phyloP scores from a whole-genome alignment of 2,113 vertebrate genomes.

The Gymnobelideus leadbeateri region DNA sequence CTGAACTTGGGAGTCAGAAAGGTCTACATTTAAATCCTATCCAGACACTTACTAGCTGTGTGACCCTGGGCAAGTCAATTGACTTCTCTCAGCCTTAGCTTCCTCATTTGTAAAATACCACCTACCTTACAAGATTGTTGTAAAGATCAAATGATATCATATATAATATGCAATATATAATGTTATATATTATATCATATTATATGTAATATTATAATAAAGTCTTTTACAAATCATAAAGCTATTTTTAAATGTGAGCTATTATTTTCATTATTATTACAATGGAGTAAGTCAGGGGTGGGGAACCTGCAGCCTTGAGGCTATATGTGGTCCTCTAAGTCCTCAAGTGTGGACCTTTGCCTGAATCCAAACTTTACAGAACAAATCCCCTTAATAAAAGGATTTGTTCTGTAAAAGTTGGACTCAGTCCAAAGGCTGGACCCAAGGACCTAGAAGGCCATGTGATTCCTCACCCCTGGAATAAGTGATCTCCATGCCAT shows the following conservation, averaged over 20 bases:
- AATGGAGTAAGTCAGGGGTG: neutral
- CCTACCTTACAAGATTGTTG: neutral
- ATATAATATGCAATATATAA: neutral
- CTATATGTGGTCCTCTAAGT: no score
- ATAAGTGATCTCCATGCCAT: neutral
- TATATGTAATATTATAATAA: neutral
- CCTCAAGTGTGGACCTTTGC: no score
- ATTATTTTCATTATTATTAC: neutral
- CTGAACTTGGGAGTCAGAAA: neutral
- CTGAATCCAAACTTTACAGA: no score
- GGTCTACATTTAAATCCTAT: neutral
- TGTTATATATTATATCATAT: no score
- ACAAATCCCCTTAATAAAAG: no score
- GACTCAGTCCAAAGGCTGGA: no score
- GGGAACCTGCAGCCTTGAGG: no score
- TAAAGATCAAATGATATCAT: neutral
- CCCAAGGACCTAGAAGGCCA: no score
- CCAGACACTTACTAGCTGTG: neutral
- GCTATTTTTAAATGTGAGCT: neutral
- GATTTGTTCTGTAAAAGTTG: no score
- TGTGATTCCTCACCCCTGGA: neutral
- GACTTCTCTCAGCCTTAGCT: no score
- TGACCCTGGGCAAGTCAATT: no score
- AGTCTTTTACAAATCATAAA: neutral
- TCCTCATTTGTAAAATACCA: no score